Base-by-base conservation (phyloP, 2,888 invertebrate species). In the Lasioglossum morio region DNA sequence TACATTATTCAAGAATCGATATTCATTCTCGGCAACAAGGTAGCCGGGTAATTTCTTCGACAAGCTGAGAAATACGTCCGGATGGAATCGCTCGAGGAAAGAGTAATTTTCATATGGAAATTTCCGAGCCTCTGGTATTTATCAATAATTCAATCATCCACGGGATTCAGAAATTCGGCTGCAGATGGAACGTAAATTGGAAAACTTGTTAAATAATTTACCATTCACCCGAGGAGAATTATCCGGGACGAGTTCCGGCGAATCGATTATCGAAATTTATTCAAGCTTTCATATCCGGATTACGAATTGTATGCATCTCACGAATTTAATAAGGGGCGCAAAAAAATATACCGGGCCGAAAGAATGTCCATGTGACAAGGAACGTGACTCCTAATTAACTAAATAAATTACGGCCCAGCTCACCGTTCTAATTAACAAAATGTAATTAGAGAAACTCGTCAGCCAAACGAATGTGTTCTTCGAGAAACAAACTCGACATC, bases 361-460 rank as follows among this genome's bases (percentile, higher is more conserved):
- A 63, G 76, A 27, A 63, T 40, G 27, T 43, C 30, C 30, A 63
- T 2, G 37, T 7, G 27, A 66, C 40, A 19, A 27, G 8, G 43
- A 4, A 75, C 37, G 40, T 27, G n/a, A 40, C 19, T 27, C n/a
- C 27, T 75, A 75, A 75, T 75, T 75, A 75, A 60, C 57, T 60
- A 75, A 75, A 75, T 40, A 19, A 23, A 37, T 16, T 12, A 16
- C 40, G 57, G 27, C 3, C 27, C 57, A 8, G 23, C 37, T 23
- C 37, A 10, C n/a, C 74, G n/a, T 37, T 27, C 27, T 75, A 57
- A 75, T 75, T 75, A 75, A 40, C 40, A 27, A 75, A 60, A 37
- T 60, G 53, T 40, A 75, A 60, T 57, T 53, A 57, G 16, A 37
- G 74, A 40, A 74, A 40, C 37, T 19, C 14, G 27, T 14, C 14